Conservation (phyloP, 2,113 vertebrate species). For the Fukomys damarensis region DNA sequence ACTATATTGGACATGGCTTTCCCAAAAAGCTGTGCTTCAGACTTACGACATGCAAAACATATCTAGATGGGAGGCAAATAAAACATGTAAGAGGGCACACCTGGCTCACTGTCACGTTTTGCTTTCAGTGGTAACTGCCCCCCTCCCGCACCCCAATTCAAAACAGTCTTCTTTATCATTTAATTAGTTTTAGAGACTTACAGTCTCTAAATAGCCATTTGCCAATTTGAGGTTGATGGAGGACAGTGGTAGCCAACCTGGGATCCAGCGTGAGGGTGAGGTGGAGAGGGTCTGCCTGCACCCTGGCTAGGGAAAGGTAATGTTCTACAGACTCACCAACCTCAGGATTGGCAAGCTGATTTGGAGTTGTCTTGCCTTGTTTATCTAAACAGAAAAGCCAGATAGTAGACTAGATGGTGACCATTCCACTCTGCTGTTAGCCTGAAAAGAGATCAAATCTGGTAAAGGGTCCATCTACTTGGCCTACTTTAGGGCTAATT, state of each 20-base stretch:
- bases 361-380: slow-evolving; percentile 57
- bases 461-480: slow-evolving; percentile 42
- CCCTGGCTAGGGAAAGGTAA: background rate
- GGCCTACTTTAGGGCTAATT: background rate
- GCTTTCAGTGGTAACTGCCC: background rate
- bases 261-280: background rate
- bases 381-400: slow-evolving; percentile 63
- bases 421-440: slow-evolving; percentile 22
- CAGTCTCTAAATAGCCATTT: background rate
- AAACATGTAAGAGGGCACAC: background rate
- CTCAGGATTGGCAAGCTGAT: background rate
- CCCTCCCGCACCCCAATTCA: background rate
- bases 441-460: background rate
- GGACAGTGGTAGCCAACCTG: background rate
- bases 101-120: fast-evolving
- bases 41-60: background rate
- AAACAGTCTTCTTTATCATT: background rate
- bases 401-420: slow-evolving; percentile 64
- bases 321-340: background rate
- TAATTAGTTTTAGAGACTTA: background rate
- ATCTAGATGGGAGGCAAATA: background rate
- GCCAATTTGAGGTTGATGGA: background rate
- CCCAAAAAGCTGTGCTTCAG: background rate
- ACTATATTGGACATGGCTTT: slow-evolving; percentile 25
- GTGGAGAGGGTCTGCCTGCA: too few relatives aligned